Base-by-base conservation (phyloP, 2,888 invertebrate species). In the Dendrolimus houi region DNA sequence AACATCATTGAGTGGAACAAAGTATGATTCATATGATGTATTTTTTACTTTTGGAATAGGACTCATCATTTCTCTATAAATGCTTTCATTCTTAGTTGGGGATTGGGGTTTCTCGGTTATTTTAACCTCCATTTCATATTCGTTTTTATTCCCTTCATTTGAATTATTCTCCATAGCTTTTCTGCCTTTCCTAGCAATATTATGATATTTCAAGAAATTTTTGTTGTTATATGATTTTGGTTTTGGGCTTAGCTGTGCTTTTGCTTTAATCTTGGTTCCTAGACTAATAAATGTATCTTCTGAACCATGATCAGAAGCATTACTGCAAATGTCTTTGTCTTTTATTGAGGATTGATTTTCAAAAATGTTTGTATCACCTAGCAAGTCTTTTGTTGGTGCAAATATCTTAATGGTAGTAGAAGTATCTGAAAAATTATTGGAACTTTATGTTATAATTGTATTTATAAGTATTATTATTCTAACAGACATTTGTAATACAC, bases 191-290 rank as follows among this genome's bases (percentile, higher is more conserved):
- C 74, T 85, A 13, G 80, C 73, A 60, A 82, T 79, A 60, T 79
- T 86, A 59, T 82, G 79, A 58, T 83, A 87, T 61, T 86, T 88
- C 2, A 82, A 61, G 56, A 76, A 74, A 64, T 82, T 85, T 64
- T 83, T 87, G 8, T 75, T 64, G 63, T 79, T 81, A 1, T 67
- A 66, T 57, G 69, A 74, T 70, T 85, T 85, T 14, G 69, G 75
- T 68, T 83, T 88, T 7, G 79, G 70, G 8, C 76, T 73, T 1
- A 75, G 69, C 70, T 91, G 90, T 2, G 91, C 91, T 74, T 82
- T 89, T n/a, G 85, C 86, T 70, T 91, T 91, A 54, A 91, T 91
- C 74, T 91, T 91, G 52, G 87, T 85, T 52, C 91, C 91, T 71
- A 91, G 71, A 66, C 91, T 91, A 57, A 88, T 84, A 62, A 77